Evolutionary conservation across 2,797 vertebrate genomes (phyloP).

Genomic region (Heliangelus exortis): DNA sequence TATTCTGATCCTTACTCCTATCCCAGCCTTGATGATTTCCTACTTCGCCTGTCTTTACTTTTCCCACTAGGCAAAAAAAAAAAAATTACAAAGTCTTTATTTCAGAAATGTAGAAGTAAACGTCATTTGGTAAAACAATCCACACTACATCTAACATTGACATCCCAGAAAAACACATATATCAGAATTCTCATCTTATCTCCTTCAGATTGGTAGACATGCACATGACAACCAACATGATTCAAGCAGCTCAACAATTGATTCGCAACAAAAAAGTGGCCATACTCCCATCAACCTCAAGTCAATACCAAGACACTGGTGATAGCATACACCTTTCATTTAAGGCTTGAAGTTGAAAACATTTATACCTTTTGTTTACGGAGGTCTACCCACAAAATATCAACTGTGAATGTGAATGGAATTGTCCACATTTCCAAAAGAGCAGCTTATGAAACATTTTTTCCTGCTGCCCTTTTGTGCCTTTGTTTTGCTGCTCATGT

Average conservation of each 20-base stretch:
- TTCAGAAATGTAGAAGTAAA: not conserved
- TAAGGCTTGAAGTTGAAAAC: not conserved
- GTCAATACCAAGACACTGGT: not conserved
- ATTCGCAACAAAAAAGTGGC: not conserved
- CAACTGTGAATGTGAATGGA: constrained; percentile 20
- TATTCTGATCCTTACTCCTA: not conserved
- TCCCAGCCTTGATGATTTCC: not conserved
- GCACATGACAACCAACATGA: not conserved
- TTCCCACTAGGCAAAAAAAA: not conserved
- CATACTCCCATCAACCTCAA: not conserved
- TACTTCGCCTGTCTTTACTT: not conserved
- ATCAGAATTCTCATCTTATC: not conserved
- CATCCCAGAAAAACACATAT: not conserved
- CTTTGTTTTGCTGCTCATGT: constrained; percentile 59
- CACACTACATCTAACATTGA: not conserved
- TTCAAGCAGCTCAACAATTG: not conserved
- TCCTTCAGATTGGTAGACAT: not conserved
- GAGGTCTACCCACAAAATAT: not conserved
- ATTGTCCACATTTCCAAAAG: constrained; percentile 30
- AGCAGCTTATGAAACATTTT: constrained; percentile 15
- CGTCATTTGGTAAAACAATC: not conserved
- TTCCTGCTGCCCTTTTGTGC: constrained; percentile 44
- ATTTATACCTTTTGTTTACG: constrained; percentile 27
- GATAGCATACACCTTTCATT: not conserved
- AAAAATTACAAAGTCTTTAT: not conserved